Conservation (phyloP, 2,113 vertebrate genomes). For the Procavia capensis region DNA sequence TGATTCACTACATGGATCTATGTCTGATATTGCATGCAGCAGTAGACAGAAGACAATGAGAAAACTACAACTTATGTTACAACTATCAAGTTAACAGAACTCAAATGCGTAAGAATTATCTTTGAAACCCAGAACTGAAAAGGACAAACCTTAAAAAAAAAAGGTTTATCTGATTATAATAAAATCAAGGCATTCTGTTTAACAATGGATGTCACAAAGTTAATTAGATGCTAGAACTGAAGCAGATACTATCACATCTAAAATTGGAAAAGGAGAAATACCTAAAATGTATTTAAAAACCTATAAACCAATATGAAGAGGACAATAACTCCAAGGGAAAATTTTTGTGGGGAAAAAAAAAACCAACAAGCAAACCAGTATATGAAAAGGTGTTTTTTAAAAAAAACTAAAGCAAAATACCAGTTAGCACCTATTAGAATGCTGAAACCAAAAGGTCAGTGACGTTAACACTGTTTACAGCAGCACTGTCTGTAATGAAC, state of each 20-base stretch:
- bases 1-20: not conserved
- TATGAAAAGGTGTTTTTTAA: not conserved
- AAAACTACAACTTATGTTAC: conserved; percentile 11
- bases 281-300: not conserved
- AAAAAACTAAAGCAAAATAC: conserved; percentile 12
- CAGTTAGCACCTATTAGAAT: not conserved
- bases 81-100: not conserved
- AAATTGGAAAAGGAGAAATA: conserved; percentile 21
- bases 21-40: not conserved
- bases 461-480: not conserved
- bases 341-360: not conserved
- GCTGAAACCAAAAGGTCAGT: not conserved
- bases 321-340: not conserved
- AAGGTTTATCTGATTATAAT: not conserved
- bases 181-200: conserved; percentile 26
- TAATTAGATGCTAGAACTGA: not conserved
- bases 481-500: not conserved
- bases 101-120: not conserved
- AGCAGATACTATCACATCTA: not conserved
- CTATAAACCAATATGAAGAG: conserved; percentile 18
- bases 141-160: not conserved
- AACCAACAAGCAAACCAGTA: not conserved
- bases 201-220: not conserved
- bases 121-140: not conserved
- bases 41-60: not conserved